Evolutionary conservation across 2,888 invertebrate species (phyloP).

Genomic region (Cheilosia vernalis): DNA sequence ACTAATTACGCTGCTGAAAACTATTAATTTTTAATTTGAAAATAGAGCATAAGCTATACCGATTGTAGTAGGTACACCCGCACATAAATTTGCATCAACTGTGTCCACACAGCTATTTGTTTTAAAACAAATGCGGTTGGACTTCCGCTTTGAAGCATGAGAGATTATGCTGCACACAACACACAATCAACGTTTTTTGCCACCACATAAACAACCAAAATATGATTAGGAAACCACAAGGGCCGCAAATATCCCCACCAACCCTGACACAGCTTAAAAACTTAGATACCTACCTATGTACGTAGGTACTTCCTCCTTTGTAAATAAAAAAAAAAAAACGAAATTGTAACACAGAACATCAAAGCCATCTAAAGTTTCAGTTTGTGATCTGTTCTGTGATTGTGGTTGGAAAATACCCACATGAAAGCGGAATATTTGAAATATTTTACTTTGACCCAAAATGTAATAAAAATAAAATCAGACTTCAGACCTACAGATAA

Average conservation of each 20-base stretch:
- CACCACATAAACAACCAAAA: slow-evolving; percentile 1
- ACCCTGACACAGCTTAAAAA: not conserved
- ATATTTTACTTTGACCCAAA: slow-evolving; percentile 43
- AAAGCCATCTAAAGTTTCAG: slow-evolving; percentile 40
- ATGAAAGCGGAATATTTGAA: slow-evolving; percentile 31
- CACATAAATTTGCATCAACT: not conserved
- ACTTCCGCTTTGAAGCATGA: not conserved
- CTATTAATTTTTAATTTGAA: not conserved
- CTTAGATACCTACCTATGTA: not conserved
- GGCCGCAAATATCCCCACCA: slow-evolving; percentile 48
- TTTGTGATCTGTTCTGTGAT: slow-evolving; percentile 46
- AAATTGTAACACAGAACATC: slow-evolving; percentile 22
- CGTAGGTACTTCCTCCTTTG: not conserved
- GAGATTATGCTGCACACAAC: not conserved
- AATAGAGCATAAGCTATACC: not conserved
- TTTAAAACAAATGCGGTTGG: slow-evolving; percentile 18
- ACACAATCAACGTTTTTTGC: not conserved
- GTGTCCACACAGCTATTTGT: slow-evolving; percentile 1
- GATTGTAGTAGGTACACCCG: not conserved
- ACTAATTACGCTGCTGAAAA: too few relatives aligned
- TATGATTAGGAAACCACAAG: slow-evolving; percentile 22
- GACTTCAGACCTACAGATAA: slow-evolving; percentile 1
- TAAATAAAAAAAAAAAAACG: not conserved
- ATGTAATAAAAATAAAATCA: not conserved
- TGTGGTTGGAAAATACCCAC: slow-evolving; percentile 49